Evolutionary conservation across 2,113 vertebrate genomes (phyloP), one percentile per base, ranked within the genome.

Genomic region (Phalacrocorax carbo): DNA sequence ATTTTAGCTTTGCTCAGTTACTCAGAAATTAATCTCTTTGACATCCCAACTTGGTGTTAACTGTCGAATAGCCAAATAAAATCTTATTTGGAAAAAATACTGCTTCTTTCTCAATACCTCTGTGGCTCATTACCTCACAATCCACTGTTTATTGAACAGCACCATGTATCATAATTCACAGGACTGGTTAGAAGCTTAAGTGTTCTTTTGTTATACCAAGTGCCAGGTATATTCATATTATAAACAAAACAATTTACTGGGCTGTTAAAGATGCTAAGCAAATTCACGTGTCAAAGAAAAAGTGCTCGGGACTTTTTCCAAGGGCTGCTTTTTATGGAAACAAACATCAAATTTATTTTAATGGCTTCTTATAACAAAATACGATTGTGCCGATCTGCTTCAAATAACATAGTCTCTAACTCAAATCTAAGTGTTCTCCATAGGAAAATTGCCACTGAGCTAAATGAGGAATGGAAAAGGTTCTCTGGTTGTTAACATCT

Each of bases 331-430:
- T 81, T 82, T 61, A 51, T 8, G 23, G 44, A 60, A 48, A 40
- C 14, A 91, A 91, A 10, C 2, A 78, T 23, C 4, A 6, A 13
- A 58, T 80, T 88, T 76, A 64, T 55, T 95, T 87, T 82, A 64
- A 65, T 51, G 34, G 80, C 9, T 70, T 80, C 25, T 73, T 88
- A n/a, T 18, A 88, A 55, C 4, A 58, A 86, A 81, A 36, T 23
- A 49, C 0, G 0, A 12, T 23, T 76, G 13, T 64, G 44, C 4
- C 22, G 17, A 40, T 73, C 30, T 80, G 32, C 34, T 72, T 68
- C 48, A 76, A 65, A 38, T 48, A 69, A 14, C 5, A 72, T 7
- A 57, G 26, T 14, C 30, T 55, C 23, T 90, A 71, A 61, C 15
- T 60, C 55, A 71, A 90, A 92, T 66, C 15, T 44, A 75, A 71